These are phyloP conservation scores for Brachionus manjavacas DNA, from an alignment of 1,140 invertebrate genomes.

Conservation along the genomic window DNA sequence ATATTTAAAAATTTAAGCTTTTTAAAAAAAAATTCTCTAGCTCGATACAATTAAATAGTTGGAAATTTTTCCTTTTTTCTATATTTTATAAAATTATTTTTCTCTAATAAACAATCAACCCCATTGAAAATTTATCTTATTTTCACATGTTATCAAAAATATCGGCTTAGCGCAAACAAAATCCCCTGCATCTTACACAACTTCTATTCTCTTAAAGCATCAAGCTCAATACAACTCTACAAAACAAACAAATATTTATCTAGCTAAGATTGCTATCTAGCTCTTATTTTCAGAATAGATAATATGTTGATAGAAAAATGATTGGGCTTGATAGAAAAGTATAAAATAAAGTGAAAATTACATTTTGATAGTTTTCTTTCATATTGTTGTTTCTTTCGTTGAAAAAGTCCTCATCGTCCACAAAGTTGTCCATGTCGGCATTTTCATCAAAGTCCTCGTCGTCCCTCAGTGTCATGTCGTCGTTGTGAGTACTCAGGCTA, in stretches of 20 bases:
- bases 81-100: no score
- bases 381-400: constrained; percentile 13
- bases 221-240: background rate
- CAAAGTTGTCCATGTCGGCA: constrained; percentile 17
- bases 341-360: background rate
- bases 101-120: no score
- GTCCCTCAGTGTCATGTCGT: background rate
- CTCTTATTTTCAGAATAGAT: background rate
- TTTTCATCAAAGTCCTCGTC: constrained; percentile 18
- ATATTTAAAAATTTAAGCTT: no score
- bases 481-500: background rate
- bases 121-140: no score
- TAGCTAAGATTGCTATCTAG: background rate
- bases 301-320: background rate
- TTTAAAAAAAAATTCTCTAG: no score
- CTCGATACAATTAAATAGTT: no score
- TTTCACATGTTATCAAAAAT: no score
- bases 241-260: background rate
- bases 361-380: constrained; percentile 35
- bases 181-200: no score
- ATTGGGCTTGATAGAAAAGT: background rate
- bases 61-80: no score
- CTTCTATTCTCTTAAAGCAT: background rate
- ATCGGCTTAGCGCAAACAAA: no score
- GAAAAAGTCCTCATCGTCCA: constrained; percentile 33